These are phyloP conservation scores for Malacoctenus gilli DNA, from an alignment of 2,797 vertebrate genomes.

Conservation along the genomic window DNA sequence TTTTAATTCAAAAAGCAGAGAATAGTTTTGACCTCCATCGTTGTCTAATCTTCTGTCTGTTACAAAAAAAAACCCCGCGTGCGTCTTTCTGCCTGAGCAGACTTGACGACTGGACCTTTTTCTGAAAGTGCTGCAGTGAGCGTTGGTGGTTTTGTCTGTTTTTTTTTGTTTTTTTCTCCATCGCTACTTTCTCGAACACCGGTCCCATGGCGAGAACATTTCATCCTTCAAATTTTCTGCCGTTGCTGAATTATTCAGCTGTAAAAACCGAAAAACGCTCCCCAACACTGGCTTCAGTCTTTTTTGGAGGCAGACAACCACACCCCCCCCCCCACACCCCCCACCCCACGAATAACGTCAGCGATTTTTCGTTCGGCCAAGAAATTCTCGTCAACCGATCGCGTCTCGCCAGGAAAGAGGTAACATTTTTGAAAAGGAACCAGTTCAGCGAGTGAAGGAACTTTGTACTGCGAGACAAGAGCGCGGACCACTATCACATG, in stretches of 20 bases:
- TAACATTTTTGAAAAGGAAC: too few species aligned
- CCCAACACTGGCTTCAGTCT: not conserved
- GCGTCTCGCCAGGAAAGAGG: too few species aligned
- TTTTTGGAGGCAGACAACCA: not conserved
- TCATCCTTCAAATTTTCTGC: constrained; percentile 2
- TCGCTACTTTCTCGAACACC: not conserved
- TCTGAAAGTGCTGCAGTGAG: constrained; percentile 3
- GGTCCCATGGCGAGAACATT: constrained; percentile 7
- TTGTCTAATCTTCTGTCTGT: not conserved
- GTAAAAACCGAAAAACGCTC: constrained; percentile 6
- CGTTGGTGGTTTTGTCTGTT: constrained; percentile 14
- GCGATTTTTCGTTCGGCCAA: not conserved
- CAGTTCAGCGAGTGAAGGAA: too few species aligned
- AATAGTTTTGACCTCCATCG: not conserved
- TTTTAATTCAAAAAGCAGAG: not conserved
- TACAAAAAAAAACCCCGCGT: not conserved
- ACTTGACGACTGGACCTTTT: too few species aligned
- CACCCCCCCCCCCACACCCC: too few species aligned
- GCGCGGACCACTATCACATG: too few species aligned
- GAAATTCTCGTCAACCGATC: too few species aligned
- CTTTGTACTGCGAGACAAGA: too few species aligned
- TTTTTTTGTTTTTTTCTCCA: constrained; percentile 5
- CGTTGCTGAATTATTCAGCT: constrained; percentile 2
- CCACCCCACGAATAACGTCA: not conserved
- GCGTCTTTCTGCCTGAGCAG: not conserved